These are phyloP conservation scores for Nomada fucata DNA, from an alignment of 2,888 invertebrate species.

Conservation along the genomic window DNA sequence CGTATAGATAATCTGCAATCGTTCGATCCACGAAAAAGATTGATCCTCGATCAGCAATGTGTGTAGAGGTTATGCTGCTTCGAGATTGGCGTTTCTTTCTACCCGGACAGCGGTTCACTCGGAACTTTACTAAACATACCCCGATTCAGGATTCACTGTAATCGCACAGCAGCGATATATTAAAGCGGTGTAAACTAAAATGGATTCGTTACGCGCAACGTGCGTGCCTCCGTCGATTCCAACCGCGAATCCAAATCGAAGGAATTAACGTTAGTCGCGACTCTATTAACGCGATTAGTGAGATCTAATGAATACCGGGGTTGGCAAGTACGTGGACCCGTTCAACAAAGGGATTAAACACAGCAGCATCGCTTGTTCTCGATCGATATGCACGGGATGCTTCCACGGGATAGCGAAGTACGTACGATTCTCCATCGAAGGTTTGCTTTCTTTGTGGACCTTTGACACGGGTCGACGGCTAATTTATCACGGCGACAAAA, in stretches of 20 bases:
- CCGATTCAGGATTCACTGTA: too few species aligned
- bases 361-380: background rate
- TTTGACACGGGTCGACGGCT: conserved; percentile 73
- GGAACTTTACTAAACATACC: too few species aligned
- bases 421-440: conserved; percentile 69
- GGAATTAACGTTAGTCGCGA: conserved; percentile 1
- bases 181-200: too few species aligned
- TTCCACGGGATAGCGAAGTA: conserved; percentile 58
- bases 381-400: conserved; percentile 54
- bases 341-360: conserved; percentile 33
- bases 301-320: conserved; percentile 9
- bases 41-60: too few species aligned
- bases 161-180: too few species aligned
- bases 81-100: too few species aligned
- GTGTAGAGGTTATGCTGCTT: too few species aligned
- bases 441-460: conserved; percentile 67
- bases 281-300: conserved; percentile 14
- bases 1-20: too few species aligned
- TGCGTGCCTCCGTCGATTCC: background rate
- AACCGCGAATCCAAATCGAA: background rate
- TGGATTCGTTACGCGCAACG: too few species aligned
- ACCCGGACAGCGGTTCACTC: too few species aligned
- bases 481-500: conserved; percentile 75
- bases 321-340: background rate
- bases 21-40: too few species aligned